phyloP scores from a whole-genome alignment of 1,140 invertebrate genomes.

The Conus ventricosus region DNA sequence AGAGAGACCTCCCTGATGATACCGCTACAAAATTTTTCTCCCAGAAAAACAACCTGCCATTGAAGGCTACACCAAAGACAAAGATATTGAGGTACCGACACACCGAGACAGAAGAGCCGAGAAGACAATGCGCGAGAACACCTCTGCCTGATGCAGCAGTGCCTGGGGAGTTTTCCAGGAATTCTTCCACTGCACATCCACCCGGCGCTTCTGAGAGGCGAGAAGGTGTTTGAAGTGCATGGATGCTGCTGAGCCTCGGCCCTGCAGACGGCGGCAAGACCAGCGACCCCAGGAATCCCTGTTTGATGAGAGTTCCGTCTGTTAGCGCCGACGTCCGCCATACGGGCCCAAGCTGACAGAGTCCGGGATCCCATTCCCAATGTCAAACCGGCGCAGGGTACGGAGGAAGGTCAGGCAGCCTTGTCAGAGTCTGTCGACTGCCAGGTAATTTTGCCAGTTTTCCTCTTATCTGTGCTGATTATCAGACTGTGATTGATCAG shows the following conservation, averaged over 20 bases:
- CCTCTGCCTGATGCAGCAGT: slow-evolving; percentile 76
- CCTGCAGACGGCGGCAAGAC: background rate
- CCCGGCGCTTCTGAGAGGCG: slow-evolving; percentile 71
- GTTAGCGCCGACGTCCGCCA: slow-evolving; percentile 35
- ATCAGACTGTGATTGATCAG: slow-evolving; percentile 48
- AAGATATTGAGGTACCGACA: background rate
- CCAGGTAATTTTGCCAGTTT: slow-evolving; percentile 88
- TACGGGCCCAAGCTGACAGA: background rate
- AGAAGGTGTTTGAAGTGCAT: slow-evolving; percentile 49
- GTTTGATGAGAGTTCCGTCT: slow-evolving; percentile 43
- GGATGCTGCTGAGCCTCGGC: slow-evolving; percentile 39
- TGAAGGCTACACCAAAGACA: background rate
- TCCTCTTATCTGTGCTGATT: slow-evolving; percentile 82
- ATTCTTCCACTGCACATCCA: slow-evolving; percentile 80
- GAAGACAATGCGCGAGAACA: slow-evolving; percentile 45
- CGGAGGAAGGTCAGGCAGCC: slow-evolving; percentile 68
- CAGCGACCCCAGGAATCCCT: slow-evolving; percentile 52
- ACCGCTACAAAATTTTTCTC: background rate
- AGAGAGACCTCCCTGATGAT: background rate
- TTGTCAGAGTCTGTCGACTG: slow-evolving; percentile 80
- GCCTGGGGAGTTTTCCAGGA: slow-evolving; percentile 83
- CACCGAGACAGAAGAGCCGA: slow-evolving; percentile 30
- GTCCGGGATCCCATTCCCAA: slow-evolving; percentile 21
- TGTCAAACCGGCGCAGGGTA: slow-evolving; percentile 39
- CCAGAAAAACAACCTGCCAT: background rate